phyloP scores from a whole-genome alignment of 2,888 invertebrate genomes.

The Leptinotarsa peninsularis region DNA sequence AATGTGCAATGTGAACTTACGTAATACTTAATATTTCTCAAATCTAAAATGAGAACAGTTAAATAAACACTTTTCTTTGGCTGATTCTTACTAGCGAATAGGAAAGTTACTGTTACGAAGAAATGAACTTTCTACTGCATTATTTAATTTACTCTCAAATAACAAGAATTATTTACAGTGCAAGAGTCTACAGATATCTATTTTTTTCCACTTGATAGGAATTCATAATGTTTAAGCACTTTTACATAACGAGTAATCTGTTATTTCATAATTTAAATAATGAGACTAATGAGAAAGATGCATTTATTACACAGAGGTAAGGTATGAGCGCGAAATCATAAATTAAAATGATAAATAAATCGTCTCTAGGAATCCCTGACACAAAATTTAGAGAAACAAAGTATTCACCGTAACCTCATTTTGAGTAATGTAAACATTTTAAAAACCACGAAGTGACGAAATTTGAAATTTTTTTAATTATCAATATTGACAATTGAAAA shows the following conservation, averaged over 20 bases:
- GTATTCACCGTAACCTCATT: conserved; percentile 2
- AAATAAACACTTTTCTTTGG: not conserved
- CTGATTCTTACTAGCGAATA: not conserved
- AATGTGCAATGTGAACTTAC: not conserved
- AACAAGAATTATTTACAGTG: conserved; percentile 4
- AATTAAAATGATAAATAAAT: conserved; percentile 10
- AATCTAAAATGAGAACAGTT: not conserved
- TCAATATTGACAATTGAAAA: too few relatives aligned
- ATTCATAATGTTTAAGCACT: not conserved
- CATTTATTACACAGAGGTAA: not conserved
- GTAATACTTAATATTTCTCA: not conserved
- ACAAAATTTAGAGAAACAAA: not conserved
- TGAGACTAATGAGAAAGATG: not conserved
- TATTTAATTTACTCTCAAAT: conserved; percentile 5
- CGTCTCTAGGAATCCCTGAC: conserved; percentile 1
- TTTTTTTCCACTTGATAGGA: conserved; percentile 11
- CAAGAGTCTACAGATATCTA: not conserved
- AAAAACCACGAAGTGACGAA: not conserved
- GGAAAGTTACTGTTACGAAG: conserved; percentile 11
- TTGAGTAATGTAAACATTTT: not conserved
- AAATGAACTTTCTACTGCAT: conserved; percentile 14
- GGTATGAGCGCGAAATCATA: not conserved
- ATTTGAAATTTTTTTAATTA: too few relatives aligned
- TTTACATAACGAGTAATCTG: conserved; percentile 1
- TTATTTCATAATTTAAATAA: not conserved